These are phyloP conservation scores for Mythimna pallens DNA, from an alignment of 2,888 invertebrate genomes.

Conservation along the genomic window DNA sequence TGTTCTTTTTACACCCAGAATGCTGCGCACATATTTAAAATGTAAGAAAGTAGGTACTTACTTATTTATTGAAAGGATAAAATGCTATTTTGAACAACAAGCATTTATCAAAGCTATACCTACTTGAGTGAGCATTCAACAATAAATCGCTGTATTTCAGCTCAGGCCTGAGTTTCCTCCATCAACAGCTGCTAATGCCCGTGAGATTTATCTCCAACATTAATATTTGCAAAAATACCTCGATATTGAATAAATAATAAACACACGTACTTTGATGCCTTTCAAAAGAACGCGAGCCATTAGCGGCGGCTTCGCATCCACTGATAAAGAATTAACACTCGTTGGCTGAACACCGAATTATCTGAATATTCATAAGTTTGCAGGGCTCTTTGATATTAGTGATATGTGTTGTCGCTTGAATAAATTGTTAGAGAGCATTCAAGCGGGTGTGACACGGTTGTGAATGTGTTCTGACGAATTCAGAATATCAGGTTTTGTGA, in stretches of 20 bases:
- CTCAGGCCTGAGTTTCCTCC: constrained; percentile 9
- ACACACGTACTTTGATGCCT: constrained; percentile 41
- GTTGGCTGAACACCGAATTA: neutral
- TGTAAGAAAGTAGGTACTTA: no score
- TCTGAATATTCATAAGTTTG: neutral
- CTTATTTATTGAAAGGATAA: neutral
- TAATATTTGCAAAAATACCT: constrained; percentile 22
- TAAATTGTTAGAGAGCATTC: no score
- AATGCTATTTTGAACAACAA: neutral
- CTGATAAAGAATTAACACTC: neutral
- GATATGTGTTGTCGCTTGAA: no score
- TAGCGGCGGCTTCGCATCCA: constrained; percentile 17
- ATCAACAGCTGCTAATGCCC: constrained; percentile 28
- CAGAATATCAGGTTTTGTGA: no score
- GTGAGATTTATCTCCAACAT: constrained; percentile 9
- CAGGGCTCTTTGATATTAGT: neutral
- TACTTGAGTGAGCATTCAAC: neutral
- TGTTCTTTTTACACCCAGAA: no score
- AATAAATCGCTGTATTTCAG: constrained; percentile 14
- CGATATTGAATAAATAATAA: constrained; percentile 48
- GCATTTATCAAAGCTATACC: neutral
- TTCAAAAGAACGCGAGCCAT: constrained; percentile 20
- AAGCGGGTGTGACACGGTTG: no score
- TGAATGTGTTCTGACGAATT: no score
- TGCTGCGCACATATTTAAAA: no score